Percentiles rank a stretch among this genome's conserved stretches.
phyloP scores from a whole-genome alignment of 2,113 vertebrate species.

The Eudorcas thomsonii region DNA sequence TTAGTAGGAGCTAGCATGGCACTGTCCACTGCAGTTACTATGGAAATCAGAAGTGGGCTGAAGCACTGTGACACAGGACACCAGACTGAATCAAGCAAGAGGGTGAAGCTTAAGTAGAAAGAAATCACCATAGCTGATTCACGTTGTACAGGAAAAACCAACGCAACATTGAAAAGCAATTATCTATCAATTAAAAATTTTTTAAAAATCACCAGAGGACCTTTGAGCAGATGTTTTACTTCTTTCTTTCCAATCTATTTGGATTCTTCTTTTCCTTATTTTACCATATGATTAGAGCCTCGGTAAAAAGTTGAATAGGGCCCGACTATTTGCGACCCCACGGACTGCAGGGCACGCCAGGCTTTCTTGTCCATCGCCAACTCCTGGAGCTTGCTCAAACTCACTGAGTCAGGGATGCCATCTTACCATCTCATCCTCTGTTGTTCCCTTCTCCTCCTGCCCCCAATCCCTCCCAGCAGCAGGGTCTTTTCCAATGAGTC shows the following conservation, averaged over 20 bases:
- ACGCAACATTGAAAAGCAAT: not conserved
- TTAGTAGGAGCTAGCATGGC: not conserved
- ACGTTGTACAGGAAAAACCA: not conserved
- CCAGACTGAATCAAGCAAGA: not conserved
- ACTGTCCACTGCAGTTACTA: not conserved
- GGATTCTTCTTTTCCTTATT: not conserved
- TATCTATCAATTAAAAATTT: not conserved
- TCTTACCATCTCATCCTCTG: not conserved
- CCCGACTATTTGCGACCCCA: fast-evolving
- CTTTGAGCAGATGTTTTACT: not conserved
- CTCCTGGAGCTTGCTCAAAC: not conserved
- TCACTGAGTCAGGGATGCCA: not conserved
- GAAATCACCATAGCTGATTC: not conserved
- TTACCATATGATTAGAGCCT: not conserved
- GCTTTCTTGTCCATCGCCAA: not conserved
- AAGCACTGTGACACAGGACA: not conserved
- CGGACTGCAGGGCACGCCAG: fast-evolving
- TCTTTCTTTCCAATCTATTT: not conserved
- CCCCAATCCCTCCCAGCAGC: not conserved
- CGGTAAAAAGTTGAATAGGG: not conserved
- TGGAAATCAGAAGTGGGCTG: not conserved
- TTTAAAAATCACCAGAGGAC: not conserved
- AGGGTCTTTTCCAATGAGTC: not conserved
- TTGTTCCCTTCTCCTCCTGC: not conserved
- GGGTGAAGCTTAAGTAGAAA: not conserved